Evolutionary conservation across 2,113 vertebrate genomes (phyloP), one percentile per base, ranked within the genome.

Genomic region (Crotalus tigris): DNA sequence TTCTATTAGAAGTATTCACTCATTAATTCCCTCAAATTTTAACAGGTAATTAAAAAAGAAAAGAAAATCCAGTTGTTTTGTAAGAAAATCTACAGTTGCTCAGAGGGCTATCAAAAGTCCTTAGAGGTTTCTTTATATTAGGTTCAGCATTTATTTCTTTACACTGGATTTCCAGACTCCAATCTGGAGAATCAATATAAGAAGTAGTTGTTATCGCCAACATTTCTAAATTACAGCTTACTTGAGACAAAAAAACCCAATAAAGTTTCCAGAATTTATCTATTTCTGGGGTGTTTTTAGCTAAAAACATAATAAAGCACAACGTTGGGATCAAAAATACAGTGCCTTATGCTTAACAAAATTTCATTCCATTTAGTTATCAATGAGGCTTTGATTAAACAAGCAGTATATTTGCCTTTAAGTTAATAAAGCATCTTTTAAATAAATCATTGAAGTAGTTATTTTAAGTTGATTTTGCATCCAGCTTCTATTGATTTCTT

Each of bases 401-500:
- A 24, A 88, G 93, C 49, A 92, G 92, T 24, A 39, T 94, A 93
- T 96, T 93, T 92, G 88, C 4, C n/a, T 53, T 95, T 88, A 94
- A 96, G 93, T 87, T 95, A 93, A 95, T 95, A 92, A 95, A 95
- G 95, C 94, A 93, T 94, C 57, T 58, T 91, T 95, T 88, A 93
- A 95, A 95, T 96, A 96, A 87, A 61, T 96, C 93, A 96, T 91
- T 55, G 89, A 95, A 96, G 92, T 85, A 81, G 49, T 96, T 94
- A 93, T 95, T 97, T 94, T 93, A 96, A 92, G 90, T 91, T 91
- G 93, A 96, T 96, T 96, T 94, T 96, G 92, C 94, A 96, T 96
- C 93, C 93, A 94, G 81, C 94, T 95, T 95, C 93, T 92, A 96
- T 81, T 92, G 59, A 29, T 92, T 33, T 59, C 24, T 23, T 69